Conservation (phyloP, 2,797 vertebrate species). For the Varecia variegata region DNA sequence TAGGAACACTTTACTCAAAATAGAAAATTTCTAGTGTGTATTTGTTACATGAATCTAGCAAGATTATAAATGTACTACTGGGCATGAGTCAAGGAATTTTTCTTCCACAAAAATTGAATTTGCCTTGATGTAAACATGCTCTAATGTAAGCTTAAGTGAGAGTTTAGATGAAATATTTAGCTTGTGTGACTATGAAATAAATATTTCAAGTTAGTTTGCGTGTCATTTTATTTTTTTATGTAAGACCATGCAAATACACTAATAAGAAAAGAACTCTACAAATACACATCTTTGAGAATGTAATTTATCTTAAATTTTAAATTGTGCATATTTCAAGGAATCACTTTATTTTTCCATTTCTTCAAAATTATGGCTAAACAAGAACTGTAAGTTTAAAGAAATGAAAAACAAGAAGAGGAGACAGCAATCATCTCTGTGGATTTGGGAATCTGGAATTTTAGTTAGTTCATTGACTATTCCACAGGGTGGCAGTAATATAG, state of each 20-base stretch:
- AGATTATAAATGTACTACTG: neutral
- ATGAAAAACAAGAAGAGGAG: neutral
- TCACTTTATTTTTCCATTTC: neutral
- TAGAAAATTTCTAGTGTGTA: neutral
- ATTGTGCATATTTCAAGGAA: neutral
- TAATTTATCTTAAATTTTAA: neutral
- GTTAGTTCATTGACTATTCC: constrained; percentile 58
- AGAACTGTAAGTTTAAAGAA: neutral
- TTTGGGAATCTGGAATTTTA: neutral
- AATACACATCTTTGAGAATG: neutral
- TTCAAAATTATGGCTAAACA: neutral
- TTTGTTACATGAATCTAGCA: neutral
- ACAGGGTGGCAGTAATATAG: constrained; percentile 83
- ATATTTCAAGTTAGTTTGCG: neutral
- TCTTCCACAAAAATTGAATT: neutral
- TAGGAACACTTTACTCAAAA: neutral
- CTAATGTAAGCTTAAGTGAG: neutral
- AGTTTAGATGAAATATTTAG: neutral
- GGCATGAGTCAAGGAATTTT: neutral
- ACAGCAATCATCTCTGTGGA: neutral
- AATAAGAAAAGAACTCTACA: neutral
- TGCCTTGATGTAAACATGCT: neutral
- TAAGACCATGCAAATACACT: neutral
- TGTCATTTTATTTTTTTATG: constrained; percentile 5
- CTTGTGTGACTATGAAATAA: neutral